Base-by-base conservation (phyloP, 92 coral and sea anemone species). In the Metridium senile region DNA sequence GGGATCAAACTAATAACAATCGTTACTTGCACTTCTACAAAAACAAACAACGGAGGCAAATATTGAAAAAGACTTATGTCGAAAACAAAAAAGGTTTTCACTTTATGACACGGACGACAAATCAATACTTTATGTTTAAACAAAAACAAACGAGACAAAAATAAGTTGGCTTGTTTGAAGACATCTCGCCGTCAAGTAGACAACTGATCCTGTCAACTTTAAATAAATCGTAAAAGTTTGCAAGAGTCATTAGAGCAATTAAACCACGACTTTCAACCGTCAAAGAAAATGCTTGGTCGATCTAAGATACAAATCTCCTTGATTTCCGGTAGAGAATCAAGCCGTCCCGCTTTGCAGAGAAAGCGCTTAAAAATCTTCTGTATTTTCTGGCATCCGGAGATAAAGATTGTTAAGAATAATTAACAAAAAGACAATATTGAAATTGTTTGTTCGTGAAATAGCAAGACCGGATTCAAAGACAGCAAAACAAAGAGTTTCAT, bases 211-310 rank as follows among this genome's bases (percentile, higher is more conserved):
- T 73, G 58, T 73, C 43, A 57, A 73, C 52, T 73, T 73, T 34
- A 71, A n/a, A n/a, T n/a, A n/a, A 58, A 58, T 73, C 46, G 64
- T 33, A 49, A 33, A 58, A 73, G 67, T 73, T 73, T 73, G 78
- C 45, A 62, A 73, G 78, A 73, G 32, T 73, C 67, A 73, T 73
- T 73, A 73, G 68, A 73, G 68, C 78, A 58, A 73, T 73, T 52
- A 58, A 73, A 73, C 39, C 66, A 57, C 66, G 52, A 57, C 34
- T 56, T 73, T 34, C 28, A 33, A 28, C 33, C 78, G 56, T 43
- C 32, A 58, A 73, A 73, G 64, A 73, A 34, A 28, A 57, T 58
- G 64, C 78, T 73, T 73, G 43, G 78, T 17, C 26, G 68, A 73
- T 49, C 47, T 62, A 9, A 22, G 76, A 72, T 72, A 29, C 29